Percentiles rank a stretch among this genome's conserved stretches.
These are phyloP conservation scores for Polylopha cassiicola DNA, from an alignment of 2,888 invertebrate genomes.

Conservation along the genomic window DNA sequence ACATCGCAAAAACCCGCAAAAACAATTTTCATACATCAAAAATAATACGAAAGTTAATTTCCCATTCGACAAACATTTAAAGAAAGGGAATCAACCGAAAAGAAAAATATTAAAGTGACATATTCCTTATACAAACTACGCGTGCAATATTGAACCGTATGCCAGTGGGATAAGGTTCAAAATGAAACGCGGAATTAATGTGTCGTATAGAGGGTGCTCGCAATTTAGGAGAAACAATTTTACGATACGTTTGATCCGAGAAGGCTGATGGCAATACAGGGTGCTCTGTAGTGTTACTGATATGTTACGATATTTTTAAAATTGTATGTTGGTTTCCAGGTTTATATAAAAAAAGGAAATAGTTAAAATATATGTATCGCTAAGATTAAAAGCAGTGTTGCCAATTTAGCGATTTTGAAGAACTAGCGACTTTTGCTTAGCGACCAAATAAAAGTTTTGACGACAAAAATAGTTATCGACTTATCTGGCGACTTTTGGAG, in stretches of 20 bases:
- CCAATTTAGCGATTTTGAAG: too few species aligned
- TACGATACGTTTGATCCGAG: constrained; percentile 20
- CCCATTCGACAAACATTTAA: constrained; percentile 14
- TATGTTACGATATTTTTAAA: constrained; percentile 16
- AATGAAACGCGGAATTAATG: neutral
- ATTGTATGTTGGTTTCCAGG: constrained; percentile 10
- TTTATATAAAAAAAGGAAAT: too few species aligned
- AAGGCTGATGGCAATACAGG: constrained; percentile 18
- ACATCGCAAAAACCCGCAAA: too few species aligned
- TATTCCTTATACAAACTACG: neutral
- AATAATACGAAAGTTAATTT: constrained; percentile 10
- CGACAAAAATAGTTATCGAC: too few species aligned
- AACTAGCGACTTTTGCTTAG: too few species aligned
- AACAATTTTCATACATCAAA: constrained; percentile 4
- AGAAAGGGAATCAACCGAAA: constrained; percentile 11
- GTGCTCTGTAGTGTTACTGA: constrained; percentile 17
- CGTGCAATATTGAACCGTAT: neutral
- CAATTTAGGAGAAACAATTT: constrained; percentile 19
- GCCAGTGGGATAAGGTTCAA: neutral
- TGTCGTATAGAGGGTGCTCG: constrained; percentile 16
- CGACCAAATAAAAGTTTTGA: too few species aligned
- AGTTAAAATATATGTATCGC: too few species aligned
- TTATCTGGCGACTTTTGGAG: too few species aligned
- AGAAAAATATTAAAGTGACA: constrained; percentile 21
- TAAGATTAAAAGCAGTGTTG: too few species aligned